Base-by-base conservation (phyloP, 2,797 vertebrate genomes). In the Okamejei kenojei region DNA sequence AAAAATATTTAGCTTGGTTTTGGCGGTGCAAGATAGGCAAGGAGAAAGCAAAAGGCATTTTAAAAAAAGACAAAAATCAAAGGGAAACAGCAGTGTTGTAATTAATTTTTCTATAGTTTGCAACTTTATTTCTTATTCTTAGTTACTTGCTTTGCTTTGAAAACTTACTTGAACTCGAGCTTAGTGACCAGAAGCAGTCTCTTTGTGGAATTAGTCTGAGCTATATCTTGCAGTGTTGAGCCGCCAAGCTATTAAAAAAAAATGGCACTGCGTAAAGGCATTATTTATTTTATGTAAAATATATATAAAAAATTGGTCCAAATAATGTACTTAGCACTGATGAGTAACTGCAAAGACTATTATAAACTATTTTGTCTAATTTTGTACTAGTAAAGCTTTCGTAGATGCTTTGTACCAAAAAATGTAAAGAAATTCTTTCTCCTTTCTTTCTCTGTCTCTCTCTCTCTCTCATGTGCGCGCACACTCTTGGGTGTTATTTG, bases 221-320 rank as follows among this genome's bases (percentile, higher is more conserved):
- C 90, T 73, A 92, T 95, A 95, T 95, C 95, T 96, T 96, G 96
- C 96, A 96, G 95, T 94, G 94, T 96, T 96, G 96, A 96, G 96
- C 96, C 96, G 96, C 94, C 94, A 95, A 95, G 94, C 94, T 94
- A 71, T 78, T 97, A 97, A 96, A 97, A 97, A 97, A 97, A 96
- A 97, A 97, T 97, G 97, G 97, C 97, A 98, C 97, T 98, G 97
- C 97, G 98, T 97, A 98, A 98, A 97, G 96, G 96, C 97, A 97
- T 98, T 98, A 98, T 98, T 98, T 98, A 98, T 98, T 98, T 97
- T 97, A 96, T 98, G 97, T 97, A 97, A 98, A 97, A 96, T 94
- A 94, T 94, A 97, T 97, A 97, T 97, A 94, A 95, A 54, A 94
- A 93, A 97, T 97, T 95, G 95, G 96, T 97, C 97, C 96, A 98